Evolutionary conservation across 2,113 vertebrate species (phyloP).

Genomic region (Tychaedon coryphoeus): DNA sequence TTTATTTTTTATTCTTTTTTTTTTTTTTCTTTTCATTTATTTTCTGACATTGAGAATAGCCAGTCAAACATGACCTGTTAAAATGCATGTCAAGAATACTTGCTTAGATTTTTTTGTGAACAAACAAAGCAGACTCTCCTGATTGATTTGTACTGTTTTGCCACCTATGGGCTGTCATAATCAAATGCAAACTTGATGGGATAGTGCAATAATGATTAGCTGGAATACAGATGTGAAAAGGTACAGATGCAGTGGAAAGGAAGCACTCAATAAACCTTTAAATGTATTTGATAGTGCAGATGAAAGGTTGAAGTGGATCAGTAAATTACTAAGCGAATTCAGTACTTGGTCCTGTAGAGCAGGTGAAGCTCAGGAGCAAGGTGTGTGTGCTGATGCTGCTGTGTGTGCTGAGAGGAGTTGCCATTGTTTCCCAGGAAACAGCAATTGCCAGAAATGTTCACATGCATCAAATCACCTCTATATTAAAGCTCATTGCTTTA

Average conservation of each 20-base stretch:
- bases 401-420: not conserved
- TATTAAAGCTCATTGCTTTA: not conserved
- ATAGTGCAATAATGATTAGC: not conserved
- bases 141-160: not conserved
- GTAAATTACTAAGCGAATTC: not conserved
- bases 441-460: not conserved
- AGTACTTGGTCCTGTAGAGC: not conserved
- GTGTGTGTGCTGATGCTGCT: not conserved
- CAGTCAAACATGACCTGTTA: accelerated
- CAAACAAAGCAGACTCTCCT: not conserved
- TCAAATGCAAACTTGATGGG: not conserved
- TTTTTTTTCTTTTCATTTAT: not conserved
- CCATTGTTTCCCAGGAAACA: constrained; percentile 28
- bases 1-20: no score
- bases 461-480: not conserved
- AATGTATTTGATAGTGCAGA: not conserved
- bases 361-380: not conserved
- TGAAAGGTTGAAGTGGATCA: not conserved
- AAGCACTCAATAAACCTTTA: not conserved
- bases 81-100: not conserved
- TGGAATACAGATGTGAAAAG: not conserved
- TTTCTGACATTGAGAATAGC: not conserved
- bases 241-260: not conserved
- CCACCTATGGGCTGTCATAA: not conserved
- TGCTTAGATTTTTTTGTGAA: not conserved